A percentile compares a stretch with the other conserved stretches of the same genome.
These are phyloP conservation scores for Nematopogon swammerdamellus DNA, from an alignment of 2,888 invertebrate genomes.

Conservation along the genomic window DNA sequence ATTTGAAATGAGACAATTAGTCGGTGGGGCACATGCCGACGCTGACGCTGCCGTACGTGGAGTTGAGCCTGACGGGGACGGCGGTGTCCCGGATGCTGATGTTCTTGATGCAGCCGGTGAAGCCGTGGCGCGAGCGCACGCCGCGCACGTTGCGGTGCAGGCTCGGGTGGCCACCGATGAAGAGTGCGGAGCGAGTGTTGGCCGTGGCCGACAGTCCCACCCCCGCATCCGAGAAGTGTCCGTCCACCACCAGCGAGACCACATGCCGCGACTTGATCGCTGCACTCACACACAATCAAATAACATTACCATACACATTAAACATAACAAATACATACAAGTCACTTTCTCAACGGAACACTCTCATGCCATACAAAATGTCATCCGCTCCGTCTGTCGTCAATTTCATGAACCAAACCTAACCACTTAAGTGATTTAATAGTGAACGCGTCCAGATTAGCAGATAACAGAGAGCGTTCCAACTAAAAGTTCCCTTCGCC, in stretches of 20 bases:
- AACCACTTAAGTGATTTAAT: too few relatives aligned
- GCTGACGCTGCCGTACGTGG: slow-evolving; percentile 70
- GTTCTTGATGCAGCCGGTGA: slow-evolving; percentile 77
- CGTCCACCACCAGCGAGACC: slow-evolving; percentile 84
- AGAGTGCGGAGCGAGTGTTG: slow-evolving; percentile 81
- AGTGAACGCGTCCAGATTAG: too few relatives aligned
- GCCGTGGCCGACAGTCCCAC: slow-evolving; percentile 69
- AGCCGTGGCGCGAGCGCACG: slow-evolving; percentile 66
- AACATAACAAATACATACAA: too few relatives aligned
- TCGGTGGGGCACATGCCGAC: slow-evolving; percentile 78
- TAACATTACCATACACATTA: too few relatives aligned
- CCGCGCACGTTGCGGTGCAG: slow-evolving; percentile 48
- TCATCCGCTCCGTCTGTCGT: too few relatives aligned
- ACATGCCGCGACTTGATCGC: slow-evolving; percentile 90
- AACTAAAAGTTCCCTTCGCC: too few relatives aligned
- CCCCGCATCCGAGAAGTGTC: slow-evolving; percentile 68
- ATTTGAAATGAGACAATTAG: too few relatives aligned
- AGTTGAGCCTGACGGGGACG: slow-evolving; percentile 30
- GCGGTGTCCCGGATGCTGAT: slow-evolving; percentile 52
- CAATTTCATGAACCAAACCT: too few relatives aligned
- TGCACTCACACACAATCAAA: slow-evolving; percentile 28
- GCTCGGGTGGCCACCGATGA: slow-evolving; percentile 83
- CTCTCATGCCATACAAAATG: too few relatives aligned
- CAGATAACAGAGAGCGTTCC: slow-evolving; percentile 3
- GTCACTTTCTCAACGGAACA: too few relatives aligned